A percentile compares a stretch with the other conserved stretches of the same genome.
These are phyloP conservation scores for Desmodus rotundus DNA, from an alignment of 2,113 vertebrate species.

Conservation along the genomic window DNA sequence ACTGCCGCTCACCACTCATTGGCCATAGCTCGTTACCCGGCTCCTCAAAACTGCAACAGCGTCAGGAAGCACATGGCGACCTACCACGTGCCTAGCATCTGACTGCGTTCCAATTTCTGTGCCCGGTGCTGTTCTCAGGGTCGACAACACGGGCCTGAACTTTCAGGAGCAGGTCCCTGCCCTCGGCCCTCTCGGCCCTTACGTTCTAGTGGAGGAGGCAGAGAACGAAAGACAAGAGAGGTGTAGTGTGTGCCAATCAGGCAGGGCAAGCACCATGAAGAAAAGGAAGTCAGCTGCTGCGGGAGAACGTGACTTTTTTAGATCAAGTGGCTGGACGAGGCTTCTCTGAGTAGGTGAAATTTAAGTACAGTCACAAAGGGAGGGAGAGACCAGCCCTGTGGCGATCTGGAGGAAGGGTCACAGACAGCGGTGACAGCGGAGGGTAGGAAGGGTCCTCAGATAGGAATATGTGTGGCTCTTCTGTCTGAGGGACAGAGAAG, in stretches of 20 bases:
- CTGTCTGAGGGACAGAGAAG: not conserved
- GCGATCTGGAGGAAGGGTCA: not conserved
- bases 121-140: too few relatives aligned
- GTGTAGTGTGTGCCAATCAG: not conserved
- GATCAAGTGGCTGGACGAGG: not conserved
- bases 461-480: not conserved
- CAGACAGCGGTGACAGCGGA: not conserved
- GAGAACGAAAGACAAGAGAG: not conserved
- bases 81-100: not conserved
- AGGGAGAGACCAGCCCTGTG: not conserved
- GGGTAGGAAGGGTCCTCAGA: not conserved
- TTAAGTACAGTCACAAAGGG: not conserved
- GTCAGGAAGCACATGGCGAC: fast-evolving
- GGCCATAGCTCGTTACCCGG: not conserved
- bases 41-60: not conserved
- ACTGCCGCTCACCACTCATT: not conserved
- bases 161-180: not conserved
- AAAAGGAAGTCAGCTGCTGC: not conserved
- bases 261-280: not conserved
- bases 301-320: not conserved
- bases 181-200: fast-evolving
- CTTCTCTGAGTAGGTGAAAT: not conserved
- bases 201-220: fast-evolving
- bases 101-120: too few relatives aligned
- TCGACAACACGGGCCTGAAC: not conserved